Conservation (phyloP, 2,888 invertebrate species). For the Phortica magna region DNA sequence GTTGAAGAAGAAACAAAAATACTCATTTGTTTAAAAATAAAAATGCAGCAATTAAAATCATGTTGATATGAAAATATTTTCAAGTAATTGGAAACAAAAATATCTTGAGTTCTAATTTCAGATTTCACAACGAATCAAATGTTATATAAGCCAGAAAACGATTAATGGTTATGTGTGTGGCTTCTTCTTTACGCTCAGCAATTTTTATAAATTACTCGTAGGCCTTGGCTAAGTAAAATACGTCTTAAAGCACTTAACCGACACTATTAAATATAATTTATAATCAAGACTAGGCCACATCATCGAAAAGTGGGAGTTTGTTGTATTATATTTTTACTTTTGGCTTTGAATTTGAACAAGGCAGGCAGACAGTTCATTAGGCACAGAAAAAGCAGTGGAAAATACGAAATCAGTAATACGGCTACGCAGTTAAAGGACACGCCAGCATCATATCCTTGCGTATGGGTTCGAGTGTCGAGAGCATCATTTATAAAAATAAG, state of each 20-base stretch:
- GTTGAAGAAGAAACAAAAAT: no score
- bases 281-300: neutral
- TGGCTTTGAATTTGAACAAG: neutral
- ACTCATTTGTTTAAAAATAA: no score
- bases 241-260: slow-evolving; percentile 14
- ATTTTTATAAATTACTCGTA: slow-evolving; percentile 9
- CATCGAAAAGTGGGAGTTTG: neutral
- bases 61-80: no score
- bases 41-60: no score
- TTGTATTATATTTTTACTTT: neutral
- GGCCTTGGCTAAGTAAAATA: slow-evolving; percentile 4
- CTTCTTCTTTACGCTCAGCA: neutral
- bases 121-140: no score
- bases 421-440: neutral
- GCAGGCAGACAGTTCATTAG: slow-evolving; percentile 9
- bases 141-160: no score
- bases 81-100: no score
- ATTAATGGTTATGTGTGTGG: no score
- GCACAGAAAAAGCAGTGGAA: neutral
- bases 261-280: slow-evolving; percentile 11
- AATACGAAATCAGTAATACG: neutral
- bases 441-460: neutral
- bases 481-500: slow-evolving; percentile 29
- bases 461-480: neutral
- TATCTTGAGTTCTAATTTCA: no score